phyloP scores from a whole-genome alignment of 2,113 vertebrate species.

The Bufo gargarizans region DNA sequence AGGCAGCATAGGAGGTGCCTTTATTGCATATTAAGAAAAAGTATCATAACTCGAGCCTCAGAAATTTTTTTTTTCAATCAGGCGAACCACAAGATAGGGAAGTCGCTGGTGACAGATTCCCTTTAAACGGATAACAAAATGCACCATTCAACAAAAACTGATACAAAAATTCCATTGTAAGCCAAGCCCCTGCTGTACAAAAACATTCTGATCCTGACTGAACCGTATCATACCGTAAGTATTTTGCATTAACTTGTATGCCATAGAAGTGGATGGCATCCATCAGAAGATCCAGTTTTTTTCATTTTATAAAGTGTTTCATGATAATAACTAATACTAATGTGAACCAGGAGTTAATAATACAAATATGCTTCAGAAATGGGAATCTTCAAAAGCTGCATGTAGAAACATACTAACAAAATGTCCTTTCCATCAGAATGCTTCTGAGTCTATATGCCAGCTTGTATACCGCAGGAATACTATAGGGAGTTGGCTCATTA shows the following conservation, averaged over 20 bases:
- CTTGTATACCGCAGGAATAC: background rate
- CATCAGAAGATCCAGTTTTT: background rate
- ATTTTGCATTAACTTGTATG: background rate
- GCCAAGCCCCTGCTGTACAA: background rate
- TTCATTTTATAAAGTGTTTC: background rate
- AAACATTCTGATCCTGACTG: background rate
- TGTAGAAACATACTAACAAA: background rate
- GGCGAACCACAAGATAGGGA: no score
- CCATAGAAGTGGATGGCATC: background rate
- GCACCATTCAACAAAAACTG: no score
- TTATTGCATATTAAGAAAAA: no score
- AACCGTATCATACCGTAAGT: background rate
- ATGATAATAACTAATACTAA: background rate
- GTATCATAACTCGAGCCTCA: no score
- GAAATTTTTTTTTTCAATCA: no score
- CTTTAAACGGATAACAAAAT: no score
- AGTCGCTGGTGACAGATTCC: no score
- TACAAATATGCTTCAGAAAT: background rate
- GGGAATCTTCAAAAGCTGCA: background rate
- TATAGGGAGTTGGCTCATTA: conserved; percentile 73
- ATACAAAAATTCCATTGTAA: background rate
- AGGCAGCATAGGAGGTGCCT: no score
- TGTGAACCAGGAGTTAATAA: background rate
- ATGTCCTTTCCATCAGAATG: background rate
- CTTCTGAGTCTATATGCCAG: background rate